Evolutionary conservation across 2,113 vertebrate genomes (phyloP).

Genomic region (Pyxicephalus adspersus): DNA sequence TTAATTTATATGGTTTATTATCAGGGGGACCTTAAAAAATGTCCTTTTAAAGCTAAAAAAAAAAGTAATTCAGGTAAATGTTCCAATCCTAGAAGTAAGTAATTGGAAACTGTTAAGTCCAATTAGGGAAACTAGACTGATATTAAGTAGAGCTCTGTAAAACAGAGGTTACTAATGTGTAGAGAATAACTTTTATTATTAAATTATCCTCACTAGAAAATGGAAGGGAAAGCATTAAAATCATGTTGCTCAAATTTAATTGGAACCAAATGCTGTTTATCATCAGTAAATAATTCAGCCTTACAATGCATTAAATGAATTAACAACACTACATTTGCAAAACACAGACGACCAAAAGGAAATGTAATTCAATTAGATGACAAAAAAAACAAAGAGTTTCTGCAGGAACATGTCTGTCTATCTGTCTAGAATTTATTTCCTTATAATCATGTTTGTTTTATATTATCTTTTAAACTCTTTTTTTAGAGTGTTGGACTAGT

Average conservation of each 20-base stretch:
- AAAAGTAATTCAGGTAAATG: neutral
- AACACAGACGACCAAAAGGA: constrained; percentile 24
- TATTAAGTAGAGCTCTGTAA: constrained; percentile 16
- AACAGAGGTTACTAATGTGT: constrained; percentile 20
- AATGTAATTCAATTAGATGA: constrained; percentile 32
- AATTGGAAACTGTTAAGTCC: constrained; percentile 17
- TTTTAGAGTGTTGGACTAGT: too few species aligned
- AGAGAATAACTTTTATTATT: constrained; percentile 33
- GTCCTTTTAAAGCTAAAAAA: neutral
- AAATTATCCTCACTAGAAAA: constrained; percentile 42
- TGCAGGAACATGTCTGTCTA: neutral
- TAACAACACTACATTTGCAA: constrained; percentile 31
- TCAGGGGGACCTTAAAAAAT: too few species aligned
- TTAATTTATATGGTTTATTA: too few species aligned
- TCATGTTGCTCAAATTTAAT: constrained; percentile 38
- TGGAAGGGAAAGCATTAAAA: constrained; percentile 30
- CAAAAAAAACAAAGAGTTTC: constrained; percentile 7
- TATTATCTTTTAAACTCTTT: too few species aligned
- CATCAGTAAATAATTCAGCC: constrained; percentile 52
- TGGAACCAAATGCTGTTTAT: constrained; percentile 49
- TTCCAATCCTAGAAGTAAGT: constrained; percentile 1
- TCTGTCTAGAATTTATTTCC: neutral
- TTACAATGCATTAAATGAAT: constrained; percentile 48
- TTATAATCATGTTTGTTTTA: neutral
- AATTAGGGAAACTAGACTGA: constrained; percentile 25